These are phyloP conservation scores for Atethmia centrago DNA, from an alignment of 2,888 invertebrate species.

Conservation along the genomic window DNA sequence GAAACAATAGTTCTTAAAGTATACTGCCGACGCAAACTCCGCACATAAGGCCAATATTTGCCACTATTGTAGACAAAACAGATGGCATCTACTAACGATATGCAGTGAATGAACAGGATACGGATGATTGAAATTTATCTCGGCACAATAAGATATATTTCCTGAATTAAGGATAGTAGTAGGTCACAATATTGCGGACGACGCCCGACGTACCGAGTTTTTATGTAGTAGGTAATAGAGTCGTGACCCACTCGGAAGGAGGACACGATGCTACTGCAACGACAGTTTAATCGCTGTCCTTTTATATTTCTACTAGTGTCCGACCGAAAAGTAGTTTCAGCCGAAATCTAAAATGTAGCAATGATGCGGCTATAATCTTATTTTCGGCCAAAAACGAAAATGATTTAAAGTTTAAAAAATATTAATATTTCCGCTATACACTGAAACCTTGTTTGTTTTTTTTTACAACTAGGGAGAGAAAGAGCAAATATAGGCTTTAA, in stretches of 20 bases:
- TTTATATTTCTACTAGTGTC: background rate
- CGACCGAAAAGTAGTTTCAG: too few species aligned
- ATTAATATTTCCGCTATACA: too few species aligned
- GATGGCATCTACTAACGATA: background rate
- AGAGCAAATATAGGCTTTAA: too few species aligned
- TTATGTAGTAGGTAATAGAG: background rate
- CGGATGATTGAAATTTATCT: slow-evolving; percentile 13
- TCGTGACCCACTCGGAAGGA: background rate
- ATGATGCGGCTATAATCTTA: too few species aligned
- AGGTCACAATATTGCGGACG: background rate
- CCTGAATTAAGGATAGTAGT: background rate
- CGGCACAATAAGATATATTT: background rate
- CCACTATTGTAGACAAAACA: background rate
- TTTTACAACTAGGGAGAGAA: too few species aligned
- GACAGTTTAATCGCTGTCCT: background rate
- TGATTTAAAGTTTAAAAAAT: too few species aligned
- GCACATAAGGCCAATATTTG: background rate
- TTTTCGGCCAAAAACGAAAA: too few species aligned
- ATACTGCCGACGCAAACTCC: background rate
- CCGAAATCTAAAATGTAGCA: too few species aligned
- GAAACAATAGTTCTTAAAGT: slow-evolving; percentile 1
- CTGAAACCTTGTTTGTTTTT: too few species aligned
- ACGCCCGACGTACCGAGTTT: background rate
- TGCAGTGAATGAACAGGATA: background rate
- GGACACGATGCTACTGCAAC: background rate